Percentiles rank a stretch among this genome's conserved stretches.
phyloP scores from a whole-genome alignment of 2,888 invertebrate species.

The Mamestra brassicae region DNA sequence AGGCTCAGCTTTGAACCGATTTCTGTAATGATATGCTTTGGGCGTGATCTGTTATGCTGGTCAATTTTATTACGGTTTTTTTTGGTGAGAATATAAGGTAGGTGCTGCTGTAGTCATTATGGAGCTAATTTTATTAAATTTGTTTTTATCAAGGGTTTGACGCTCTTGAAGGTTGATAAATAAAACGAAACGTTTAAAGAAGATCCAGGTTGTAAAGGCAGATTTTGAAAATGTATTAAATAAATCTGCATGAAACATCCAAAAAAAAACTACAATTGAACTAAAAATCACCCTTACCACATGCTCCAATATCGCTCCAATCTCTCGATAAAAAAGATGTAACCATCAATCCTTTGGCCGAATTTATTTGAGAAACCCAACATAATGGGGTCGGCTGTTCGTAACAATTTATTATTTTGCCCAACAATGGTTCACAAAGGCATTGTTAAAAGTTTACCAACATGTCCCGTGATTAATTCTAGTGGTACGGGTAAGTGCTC shows the following conservation, averaged over 20 bases:
- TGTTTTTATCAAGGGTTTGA: not conserved
- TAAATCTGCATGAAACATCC: not conserved
- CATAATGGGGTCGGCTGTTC: conserved; percentile 69
- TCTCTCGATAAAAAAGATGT: conserved; percentile 74
- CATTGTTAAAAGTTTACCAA: conserved; percentile 88
- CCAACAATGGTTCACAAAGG: conserved; percentile 78
- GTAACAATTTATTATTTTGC: conserved; percentile 72
- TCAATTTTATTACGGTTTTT: conserved; percentile 58
- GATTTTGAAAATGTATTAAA: not conserved
- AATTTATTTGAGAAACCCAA: conserved; percentile 81
- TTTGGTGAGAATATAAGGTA: conserved; percentile 20
- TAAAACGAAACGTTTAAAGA: not conserved
- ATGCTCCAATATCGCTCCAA: conserved; percentile 54
- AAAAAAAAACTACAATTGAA: not conserved
- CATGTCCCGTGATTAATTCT: conserved; percentile 88
- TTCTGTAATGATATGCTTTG: conserved; percentile 58
- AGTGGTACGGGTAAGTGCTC: conserved; percentile 83
- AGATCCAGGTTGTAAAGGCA: not conserved
- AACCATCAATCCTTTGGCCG: conserved; percentile 78
- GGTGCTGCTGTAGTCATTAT: not conserved
- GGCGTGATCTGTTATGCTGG: conserved; percentile 55
- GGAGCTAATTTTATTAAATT: not conserved
- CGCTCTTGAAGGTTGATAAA: too few species aligned
- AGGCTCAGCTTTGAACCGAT: conserved; percentile 57
- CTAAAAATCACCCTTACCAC: conserved; percentile 36